Evolutionary conservation across 2,888 invertebrate species (phyloP).

Genomic region (Polyommatus icarus): DNA sequence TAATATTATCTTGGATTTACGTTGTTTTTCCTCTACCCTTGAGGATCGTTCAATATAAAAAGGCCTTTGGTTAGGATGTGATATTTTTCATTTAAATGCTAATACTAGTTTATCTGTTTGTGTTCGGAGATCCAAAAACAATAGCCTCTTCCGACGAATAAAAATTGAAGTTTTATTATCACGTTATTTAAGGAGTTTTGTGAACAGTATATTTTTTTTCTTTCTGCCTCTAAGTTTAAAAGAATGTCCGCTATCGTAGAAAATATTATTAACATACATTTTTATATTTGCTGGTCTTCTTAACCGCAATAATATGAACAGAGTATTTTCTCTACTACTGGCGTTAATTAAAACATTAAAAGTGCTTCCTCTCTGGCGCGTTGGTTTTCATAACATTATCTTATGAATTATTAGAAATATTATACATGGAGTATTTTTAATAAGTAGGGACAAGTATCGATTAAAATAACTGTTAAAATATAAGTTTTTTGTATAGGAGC

Average conservation of each 20-base stretch:
- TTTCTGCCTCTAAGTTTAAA: no score
- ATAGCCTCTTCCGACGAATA: neutral
- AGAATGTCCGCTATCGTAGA: no score
- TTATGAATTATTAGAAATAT: no score
- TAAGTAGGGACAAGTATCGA: no score
- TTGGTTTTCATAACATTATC: neutral
- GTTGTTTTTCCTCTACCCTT: conserved; percentile 23
- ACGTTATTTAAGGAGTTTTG: neutral
- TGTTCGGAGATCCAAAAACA: conserved; percentile 4
- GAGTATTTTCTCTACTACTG: neutral
- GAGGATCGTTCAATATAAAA: conserved; percentile 20
- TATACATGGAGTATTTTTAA: no score
- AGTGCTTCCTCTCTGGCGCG: neutral
- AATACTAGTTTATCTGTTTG: conserved; percentile 8
- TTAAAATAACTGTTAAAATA: no score
- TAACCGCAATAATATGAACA: no score
- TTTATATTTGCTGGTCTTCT: no score
- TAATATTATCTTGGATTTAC: conserved; percentile 20
- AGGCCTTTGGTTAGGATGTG: conserved; percentile 18
- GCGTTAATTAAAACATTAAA: neutral
- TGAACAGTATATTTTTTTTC: neutral
- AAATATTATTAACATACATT: no score
- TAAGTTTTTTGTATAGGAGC: no score
- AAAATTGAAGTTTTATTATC: neutral
- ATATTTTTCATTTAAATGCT: conserved; percentile 30